phyloP scores from a whole-genome alignment of 2,888 invertebrate species.

The Pandemis corylana region DNA sequence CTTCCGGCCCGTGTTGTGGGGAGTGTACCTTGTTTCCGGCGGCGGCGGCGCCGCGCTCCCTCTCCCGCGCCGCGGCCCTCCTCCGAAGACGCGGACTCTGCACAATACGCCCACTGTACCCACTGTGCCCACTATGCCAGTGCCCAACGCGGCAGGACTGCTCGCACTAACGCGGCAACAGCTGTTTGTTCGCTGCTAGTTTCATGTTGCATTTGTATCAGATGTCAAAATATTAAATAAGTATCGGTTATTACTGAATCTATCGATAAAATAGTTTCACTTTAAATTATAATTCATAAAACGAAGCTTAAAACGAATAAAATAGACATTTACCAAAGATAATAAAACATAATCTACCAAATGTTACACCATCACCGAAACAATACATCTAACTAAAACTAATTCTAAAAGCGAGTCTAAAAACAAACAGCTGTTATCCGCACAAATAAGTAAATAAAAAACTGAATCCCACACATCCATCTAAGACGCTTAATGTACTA shows the following conservation, averaged over 20 bases:
- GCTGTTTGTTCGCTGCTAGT: constrained; percentile 49
- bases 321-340: constrained; percentile 3
- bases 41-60: constrained; percentile 58
- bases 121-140: constrained; percentile 32
- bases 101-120: constrained; percentile 78
- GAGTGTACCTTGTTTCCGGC: constrained; percentile 60
- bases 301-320: background rate
- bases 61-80: constrained; percentile 57
- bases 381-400: constrained; percentile 14
- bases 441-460: constrained; percentile 42
- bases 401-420: constrained; percentile 23
- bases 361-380: constrained; percentile 26
- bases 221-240: background rate
- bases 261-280: no score
- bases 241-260: no score
- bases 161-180: constrained; percentile 44
- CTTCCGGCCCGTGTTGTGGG: background rate
- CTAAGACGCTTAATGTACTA: constrained; percentile 66
- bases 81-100: constrained; percentile 77
- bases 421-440: constrained; percentile 32
- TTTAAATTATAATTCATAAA: background rate
- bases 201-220: background rate
- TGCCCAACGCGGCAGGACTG: constrained; percentile 17
- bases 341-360: constrained; percentile 11
- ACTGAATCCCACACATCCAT: constrained; percentile 53